A percentile compares a stretch with the other conserved stretches of the same genome.
Evolutionary conservation across 2,797 vertebrate genomes (phyloP).

Genomic region (Chloroceryle amazona): DNA sequence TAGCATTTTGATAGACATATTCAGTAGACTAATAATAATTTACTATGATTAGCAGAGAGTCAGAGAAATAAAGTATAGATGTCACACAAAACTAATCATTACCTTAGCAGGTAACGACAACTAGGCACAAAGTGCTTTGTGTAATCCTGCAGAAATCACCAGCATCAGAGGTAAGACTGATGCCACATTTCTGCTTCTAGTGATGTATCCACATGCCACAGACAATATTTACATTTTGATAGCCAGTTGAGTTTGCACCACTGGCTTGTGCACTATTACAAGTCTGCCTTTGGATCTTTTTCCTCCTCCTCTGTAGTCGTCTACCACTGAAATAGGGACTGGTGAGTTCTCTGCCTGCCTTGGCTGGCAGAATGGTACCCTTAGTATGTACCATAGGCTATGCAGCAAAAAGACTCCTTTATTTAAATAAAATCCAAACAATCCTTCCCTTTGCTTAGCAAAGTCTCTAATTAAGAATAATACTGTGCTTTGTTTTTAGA

Average conservation of each 20-base stretch:
- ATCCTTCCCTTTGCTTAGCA: background rate
- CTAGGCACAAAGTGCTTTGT: background rate
- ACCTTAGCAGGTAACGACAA: background rate
- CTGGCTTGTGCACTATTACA: background rate
- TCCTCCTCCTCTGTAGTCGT: background rate
- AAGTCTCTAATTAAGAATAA: background rate
- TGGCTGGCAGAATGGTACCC: background rate
- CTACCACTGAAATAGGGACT: background rate
- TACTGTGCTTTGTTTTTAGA: background rate
- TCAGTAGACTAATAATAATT: slow-evolving; percentile 1
- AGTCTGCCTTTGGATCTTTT: background rate
- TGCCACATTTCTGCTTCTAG: background rate
- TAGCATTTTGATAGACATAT: background rate
- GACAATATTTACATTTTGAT: background rate
- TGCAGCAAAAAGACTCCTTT: background rate
- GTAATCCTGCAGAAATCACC: background rate
- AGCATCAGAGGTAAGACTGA: background rate
- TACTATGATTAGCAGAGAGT: background rate
- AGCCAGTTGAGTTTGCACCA: background rate
- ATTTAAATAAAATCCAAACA: background rate
- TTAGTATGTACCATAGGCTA: background rate
- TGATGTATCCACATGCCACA: background rate
- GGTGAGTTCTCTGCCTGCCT: background rate
- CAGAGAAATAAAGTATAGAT: background rate
- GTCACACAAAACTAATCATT: background rate